Base-by-base conservation (phyloP, 2,888 invertebrate species). In the Muschampia plurimacula region DNA sequence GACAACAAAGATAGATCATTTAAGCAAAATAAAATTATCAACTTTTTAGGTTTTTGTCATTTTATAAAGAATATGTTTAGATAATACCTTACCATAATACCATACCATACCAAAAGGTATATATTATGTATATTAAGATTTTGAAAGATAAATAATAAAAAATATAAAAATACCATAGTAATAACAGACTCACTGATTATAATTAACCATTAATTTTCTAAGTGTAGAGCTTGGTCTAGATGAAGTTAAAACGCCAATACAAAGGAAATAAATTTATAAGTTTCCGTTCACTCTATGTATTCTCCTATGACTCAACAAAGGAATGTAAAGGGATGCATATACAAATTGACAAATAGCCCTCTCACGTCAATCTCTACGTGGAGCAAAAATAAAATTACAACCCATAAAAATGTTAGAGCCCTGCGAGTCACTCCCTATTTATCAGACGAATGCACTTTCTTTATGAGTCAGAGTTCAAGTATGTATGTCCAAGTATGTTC, bases 401-500 rank as follows among this genome's bases (percentile, higher is more conserved):
- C 74, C 74, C 66, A 60, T 66, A 74, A 74, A 74, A 74, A 70
- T 65, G 36, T 66, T 55, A 32, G 64, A 59, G 60, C 66, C 66
- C 71, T 74, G 52, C 66, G 52, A 67, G 71, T 75, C 70, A 76
- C 36, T 72, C 69, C 72, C 71, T 76, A 77, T 78, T 77, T 74
- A 78, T 81, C 77, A 78, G 74, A 76, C 74, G 76, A 78, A 74
- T 55, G 74, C 72, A 88, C 90, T 90, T 90, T 90, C 89, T 80
- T 84, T 74, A 79, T 92, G 92, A 93, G 80, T 93, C 92, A 92
- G 82, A 76, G 74, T 65, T 77, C 79, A 90, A 89, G 89, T 88
- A 89, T 91, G 89, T 81, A 28, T 28, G 2, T 28, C 85, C 39
- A 39, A 39, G 8, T 39, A 39, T 41, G 41, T 41, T 41, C 55